Evolutionary conservation across 2,797 vertebrate species (phyloP), one percentile per base, ranked within the genome.

Genomic region (Gobio occitaniae): DNA sequence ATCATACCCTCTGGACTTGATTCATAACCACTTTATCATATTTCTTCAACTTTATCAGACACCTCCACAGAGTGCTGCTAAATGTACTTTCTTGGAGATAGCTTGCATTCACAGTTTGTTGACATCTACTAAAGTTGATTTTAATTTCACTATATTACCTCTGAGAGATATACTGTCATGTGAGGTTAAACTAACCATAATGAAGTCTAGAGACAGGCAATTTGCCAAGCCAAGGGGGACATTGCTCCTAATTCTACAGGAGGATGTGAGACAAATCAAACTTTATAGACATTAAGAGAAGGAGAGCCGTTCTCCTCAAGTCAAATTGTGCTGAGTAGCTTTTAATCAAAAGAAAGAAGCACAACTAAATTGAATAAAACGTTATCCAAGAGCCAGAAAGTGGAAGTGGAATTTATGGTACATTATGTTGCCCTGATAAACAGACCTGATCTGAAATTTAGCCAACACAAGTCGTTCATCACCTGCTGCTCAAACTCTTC

Each of bases 291-390:
- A 79, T 78, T 63, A 78, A 25, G 32, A 69, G 71, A 69, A 80
- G 48, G 12, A 68, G 70, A 72, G 59, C 77, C 1, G 52, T 71
- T 80, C 69, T 63, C 69, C 47, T 38, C 84, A 88, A 77, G 88
- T 87, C 82, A 82, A 85, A 89, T 90, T 89, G 87, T 84, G 86
- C 87, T 91, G 89, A 93, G 92, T 91, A 90, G 87, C 91, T 93
- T 94, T 93, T 94, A 94, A 94, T 95, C 93, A 94, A 90, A 86
- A 78, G 82, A 90, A 86, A 91, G 50, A 92, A 91, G 90, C 87
- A 86, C 79, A 1, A 17, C 82, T 77, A 86, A 93, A 93, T 93
- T 92, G 90, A 90, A 93, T 92, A 91, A 93, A 93, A 93, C 84
- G 87, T 92, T 93, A 91, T 92, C 91, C 90, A 85, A 88, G 80